Conservation (phyloP, 2,888 invertebrate species). For the Lithophane leautieri region DNA sequence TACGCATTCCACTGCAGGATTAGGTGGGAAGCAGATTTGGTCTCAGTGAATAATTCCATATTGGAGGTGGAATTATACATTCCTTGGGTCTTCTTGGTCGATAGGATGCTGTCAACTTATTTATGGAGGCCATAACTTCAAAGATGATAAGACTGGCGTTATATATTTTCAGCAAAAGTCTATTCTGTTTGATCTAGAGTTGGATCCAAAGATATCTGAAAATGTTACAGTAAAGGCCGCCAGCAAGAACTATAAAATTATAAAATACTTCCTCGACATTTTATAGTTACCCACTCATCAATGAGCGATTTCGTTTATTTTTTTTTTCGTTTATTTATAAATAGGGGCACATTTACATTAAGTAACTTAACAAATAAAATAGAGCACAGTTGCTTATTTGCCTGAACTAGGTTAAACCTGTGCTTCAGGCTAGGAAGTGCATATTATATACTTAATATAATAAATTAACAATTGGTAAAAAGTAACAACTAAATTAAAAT, state of each 20-base stretch:
- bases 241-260: background rate
- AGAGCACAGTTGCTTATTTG: no score
- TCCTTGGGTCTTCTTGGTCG: background rate
- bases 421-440: no score
- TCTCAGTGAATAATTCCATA: conserved; percentile 54
- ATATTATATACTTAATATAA: no score
- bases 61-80: conserved; percentile 35
- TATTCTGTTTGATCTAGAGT: background rate
- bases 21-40: conserved; percentile 55
- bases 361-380: no score
- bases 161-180: background rate
- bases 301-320: no score
- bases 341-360: no score
- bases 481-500: no score
- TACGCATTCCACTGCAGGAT: conserved; percentile 57
- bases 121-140: conserved; percentile 4
- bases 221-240: conserved; percentile 8
- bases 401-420: no score
- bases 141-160: background rate
- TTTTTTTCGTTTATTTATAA: no score
- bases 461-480: no score
- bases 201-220: background rate
- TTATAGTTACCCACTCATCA: conserved; percentile 35
- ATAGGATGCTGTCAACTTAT: background rate
- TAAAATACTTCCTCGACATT: conserved; percentile 7